phyloP scores from a whole-genome alignment of 1,140 invertebrate genomes.

The Ylistrum balloti region DNA sequence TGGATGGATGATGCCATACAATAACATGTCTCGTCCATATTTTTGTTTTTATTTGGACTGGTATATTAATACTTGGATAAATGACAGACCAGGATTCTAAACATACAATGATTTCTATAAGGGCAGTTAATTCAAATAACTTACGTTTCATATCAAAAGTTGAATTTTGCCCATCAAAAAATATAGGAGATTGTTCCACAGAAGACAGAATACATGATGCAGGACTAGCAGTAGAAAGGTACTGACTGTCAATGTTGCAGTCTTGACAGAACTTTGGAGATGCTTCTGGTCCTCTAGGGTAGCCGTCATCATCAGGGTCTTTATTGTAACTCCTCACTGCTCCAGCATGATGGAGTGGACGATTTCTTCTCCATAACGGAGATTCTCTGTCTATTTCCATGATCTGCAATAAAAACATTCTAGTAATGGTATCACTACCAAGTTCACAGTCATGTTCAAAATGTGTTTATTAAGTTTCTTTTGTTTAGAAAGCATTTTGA shows the following conservation, averaged over 20 bases:
- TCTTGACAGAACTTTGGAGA: conserved; percentile 69
- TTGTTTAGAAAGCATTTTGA: no score
- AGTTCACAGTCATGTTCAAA: no score
- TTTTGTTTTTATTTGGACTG: no score
- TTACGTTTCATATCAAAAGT: conserved; percentile 77
- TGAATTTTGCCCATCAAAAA: conserved; percentile 49
- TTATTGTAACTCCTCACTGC: conserved; percentile 78
- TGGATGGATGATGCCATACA: no score
- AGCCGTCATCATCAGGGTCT: conserved; percentile 78
- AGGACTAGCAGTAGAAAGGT: conserved; percentile 75
- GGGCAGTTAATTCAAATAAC: neutral
- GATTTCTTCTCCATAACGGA: conserved; percentile 77
- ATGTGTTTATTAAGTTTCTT: no score
- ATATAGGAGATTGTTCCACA: conserved; percentile 50
- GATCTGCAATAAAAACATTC: conserved; percentile 70
- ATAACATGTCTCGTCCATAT: no score
- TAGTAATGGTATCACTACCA: no score
- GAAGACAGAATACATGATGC: conserved; percentile 76
- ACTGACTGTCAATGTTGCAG: conserved; percentile 76
- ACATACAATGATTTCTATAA: no score
- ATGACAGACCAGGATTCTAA: no score
- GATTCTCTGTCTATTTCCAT: conserved; percentile 80
- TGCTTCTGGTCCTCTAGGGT: conserved; percentile 74
- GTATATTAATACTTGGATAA: no score
- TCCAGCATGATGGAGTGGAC: conserved; percentile 80